A percentile compares a stretch with the other conserved stretches of the same genome.
phyloP scores from a whole-genome alignment of 1,140 invertebrate genomes.

The Drosophila pallidifrons region DNA sequence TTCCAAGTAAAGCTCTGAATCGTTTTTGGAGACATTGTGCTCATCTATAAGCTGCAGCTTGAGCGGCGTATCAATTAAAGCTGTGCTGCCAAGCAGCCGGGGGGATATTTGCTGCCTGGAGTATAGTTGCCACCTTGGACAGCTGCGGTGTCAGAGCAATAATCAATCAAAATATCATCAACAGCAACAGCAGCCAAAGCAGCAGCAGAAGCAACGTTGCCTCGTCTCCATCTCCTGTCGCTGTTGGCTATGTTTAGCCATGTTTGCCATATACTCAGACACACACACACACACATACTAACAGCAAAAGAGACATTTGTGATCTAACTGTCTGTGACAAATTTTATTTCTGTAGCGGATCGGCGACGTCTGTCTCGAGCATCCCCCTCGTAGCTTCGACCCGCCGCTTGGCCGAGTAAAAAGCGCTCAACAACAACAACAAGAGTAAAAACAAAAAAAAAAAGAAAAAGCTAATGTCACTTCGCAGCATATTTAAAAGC shows the following conservation, averaged over 20 bases:
- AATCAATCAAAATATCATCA: conserved; percentile 79
- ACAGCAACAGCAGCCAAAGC: conserved; percentile 38
- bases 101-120: conserved; percentile 38
- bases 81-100: not conserved
- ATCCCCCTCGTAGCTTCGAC: conserved; percentile 1
- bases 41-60: not conserved
- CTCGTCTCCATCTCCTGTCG: conserved; percentile 5
- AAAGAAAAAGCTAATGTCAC: conserved; percentile 72
- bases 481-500: conserved; percentile 83
- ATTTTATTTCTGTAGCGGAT: conserved; percentile 81
- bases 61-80: not conserved
- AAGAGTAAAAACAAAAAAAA: too few relatives aligned
- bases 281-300: conserved; percentile 32
- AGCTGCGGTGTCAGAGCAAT: conserved; percentile 49
- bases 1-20: not conserved
- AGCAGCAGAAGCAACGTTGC: conserved; percentile 1
- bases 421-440: conserved; percentile 33
- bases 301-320: conserved; percentile 40
- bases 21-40: not conserved
- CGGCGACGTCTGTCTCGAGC: conserved; percentile 58
- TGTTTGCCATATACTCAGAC: conserved; percentile 45
- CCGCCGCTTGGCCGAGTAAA: not conserved
- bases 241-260: conserved; percentile 62
- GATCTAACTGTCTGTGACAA: conserved; percentile 82
- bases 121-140: conserved; percentile 59